A percentile compares a stretch with the other conserved stretches of the same genome.
phyloP scores from a whole-genome alignment of 53 echinoderm and acorn worm genomes.

The Crossaster papposus region DNA sequence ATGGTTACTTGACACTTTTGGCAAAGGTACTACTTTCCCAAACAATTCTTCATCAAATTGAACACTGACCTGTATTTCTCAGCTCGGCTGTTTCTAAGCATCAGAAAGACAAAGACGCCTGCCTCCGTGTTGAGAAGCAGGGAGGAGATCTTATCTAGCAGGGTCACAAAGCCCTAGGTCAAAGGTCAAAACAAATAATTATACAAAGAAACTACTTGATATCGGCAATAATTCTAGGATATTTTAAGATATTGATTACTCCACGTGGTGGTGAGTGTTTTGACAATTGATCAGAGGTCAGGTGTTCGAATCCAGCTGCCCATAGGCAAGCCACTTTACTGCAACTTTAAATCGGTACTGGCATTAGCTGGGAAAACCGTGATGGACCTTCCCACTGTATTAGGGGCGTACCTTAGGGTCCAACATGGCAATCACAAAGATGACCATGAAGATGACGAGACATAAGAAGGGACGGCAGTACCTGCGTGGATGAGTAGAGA shows the following conservation, averaged over 20 bases:
- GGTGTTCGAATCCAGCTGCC: too few species aligned
- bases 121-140: conserved; percentile 86
- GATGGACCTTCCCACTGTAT: too few species aligned
- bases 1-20: neutral
- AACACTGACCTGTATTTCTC: conserved; percentile 92
- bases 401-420: conserved; percentile 82
- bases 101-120: conserved; percentile 90
- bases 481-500: conserved; percentile 39
- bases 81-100: conserved; percentile 78
- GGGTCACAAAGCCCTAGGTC: conserved; percentile 91
- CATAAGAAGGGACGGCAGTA: conserved; percentile 82
- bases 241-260: too few species aligned
- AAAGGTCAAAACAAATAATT: neutral
- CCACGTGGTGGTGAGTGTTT: too few species aligned
- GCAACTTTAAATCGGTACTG: too few species aligned
- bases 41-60: too few species aligned
- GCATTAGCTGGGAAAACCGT: neutral
- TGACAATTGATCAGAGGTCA: too few species aligned
- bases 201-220: too few species aligned
- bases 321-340: too few species aligned
- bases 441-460: conserved; percentile 77
- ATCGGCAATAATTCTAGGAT: too few species aligned
- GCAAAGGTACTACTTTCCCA: neutral
- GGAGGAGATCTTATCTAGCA: conserved; percentile 93
- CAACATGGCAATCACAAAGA: conserved; percentile 93